phyloP scores from a whole-genome alignment of 2,888 invertebrate species.

The Allygus modestus region DNA sequence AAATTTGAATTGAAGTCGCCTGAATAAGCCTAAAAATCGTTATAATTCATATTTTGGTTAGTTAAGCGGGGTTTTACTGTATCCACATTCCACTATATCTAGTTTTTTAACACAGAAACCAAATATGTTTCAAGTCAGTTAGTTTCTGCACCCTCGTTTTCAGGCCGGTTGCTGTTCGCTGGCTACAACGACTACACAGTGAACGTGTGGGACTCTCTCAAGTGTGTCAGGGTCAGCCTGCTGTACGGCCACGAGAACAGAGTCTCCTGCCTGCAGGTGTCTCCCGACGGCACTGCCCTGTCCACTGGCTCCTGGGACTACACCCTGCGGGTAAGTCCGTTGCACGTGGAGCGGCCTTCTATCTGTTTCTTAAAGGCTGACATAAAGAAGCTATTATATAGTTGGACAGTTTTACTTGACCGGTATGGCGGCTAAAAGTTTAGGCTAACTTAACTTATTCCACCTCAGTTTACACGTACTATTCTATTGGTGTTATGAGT shows the following conservation, averaged over 20 bases:
- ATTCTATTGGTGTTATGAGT: no score
- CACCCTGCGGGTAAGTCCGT: slow-evolving; percentile 84
- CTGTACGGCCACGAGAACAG: slow-evolving; percentile 98
- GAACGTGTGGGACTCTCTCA: slow-evolving; percentile 98
- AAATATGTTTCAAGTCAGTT: no score
- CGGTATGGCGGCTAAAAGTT: background rate
- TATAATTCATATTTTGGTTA: no score
- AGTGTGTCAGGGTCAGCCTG: slow-evolving; percentile 92
- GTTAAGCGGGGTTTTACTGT: no score
- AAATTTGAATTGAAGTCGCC: no score
- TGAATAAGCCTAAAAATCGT: no score
- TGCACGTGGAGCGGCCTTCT: no score
- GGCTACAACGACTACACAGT: slow-evolving; percentile 99
- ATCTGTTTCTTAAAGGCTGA: background rate
- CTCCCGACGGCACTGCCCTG: slow-evolving; percentile 98
- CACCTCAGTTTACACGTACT: no score
- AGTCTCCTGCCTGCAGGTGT: slow-evolving; percentile 93
- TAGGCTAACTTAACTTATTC: background rate
- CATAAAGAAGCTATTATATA: no score
- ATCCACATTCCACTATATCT: no score
- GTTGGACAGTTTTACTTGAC: background rate
- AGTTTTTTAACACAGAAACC: no score
- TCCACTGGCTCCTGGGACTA: slow-evolving; percentile 99
- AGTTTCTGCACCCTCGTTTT: background rate
- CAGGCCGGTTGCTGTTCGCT: slow-evolving; percentile 95